phyloP scores from a whole-genome alignment of 2,888 invertebrate species.

The Ditula angustiorana region DNA sequence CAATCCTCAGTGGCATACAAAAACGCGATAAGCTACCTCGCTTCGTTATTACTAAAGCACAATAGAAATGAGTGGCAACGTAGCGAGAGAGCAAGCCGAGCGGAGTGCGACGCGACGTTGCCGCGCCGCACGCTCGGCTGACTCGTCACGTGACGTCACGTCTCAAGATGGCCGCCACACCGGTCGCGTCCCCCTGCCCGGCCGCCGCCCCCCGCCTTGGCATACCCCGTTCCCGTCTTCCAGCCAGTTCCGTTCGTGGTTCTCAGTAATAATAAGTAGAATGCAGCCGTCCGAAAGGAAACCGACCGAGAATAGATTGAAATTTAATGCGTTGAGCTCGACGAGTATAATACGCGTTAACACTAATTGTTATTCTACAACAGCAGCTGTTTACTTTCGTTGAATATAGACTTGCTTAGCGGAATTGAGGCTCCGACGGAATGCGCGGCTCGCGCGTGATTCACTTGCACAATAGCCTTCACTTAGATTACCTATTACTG shows the following conservation, averaged over 20 bases:
- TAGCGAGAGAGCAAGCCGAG: conserved; percentile 56
- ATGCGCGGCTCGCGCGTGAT: conserved; percentile 60
- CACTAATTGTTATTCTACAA: conserved; percentile 79
- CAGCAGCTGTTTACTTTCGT: conserved; percentile 82
- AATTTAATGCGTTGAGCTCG: conserved; percentile 79
- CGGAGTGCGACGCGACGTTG: conserved; percentile 70
- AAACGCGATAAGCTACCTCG: conserved; percentile 63
- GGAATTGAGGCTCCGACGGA: conserved; percentile 63
- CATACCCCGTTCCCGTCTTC: conserved; percentile 59
- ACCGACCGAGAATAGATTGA: conserved; percentile 81
- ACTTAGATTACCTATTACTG: conserved; percentile 28
- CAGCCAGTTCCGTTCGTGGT: conserved; percentile 78
- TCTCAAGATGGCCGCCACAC: conserved; percentile 85
- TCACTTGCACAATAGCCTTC: conserved; percentile 57
- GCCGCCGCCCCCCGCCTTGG: conserved; percentile 20
- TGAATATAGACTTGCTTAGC: conserved; percentile 72
- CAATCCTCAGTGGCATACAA: conserved; percentile 73
- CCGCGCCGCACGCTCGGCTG: conserved; percentile 77
- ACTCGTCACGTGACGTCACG: conserved; percentile 86
- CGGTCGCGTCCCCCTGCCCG: conserved; percentile 70
- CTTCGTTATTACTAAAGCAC: conserved; percentile 77
- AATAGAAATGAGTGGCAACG: conserved; percentile 75
- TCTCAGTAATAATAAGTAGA: conserved; percentile 79
- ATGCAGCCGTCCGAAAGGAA: conserved; percentile 81
- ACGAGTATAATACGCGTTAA: conserved; percentile 64